phyloP scores from a whole-genome alignment of 2,113 vertebrate species.

The Nothoprocta perdicaria region DNA sequence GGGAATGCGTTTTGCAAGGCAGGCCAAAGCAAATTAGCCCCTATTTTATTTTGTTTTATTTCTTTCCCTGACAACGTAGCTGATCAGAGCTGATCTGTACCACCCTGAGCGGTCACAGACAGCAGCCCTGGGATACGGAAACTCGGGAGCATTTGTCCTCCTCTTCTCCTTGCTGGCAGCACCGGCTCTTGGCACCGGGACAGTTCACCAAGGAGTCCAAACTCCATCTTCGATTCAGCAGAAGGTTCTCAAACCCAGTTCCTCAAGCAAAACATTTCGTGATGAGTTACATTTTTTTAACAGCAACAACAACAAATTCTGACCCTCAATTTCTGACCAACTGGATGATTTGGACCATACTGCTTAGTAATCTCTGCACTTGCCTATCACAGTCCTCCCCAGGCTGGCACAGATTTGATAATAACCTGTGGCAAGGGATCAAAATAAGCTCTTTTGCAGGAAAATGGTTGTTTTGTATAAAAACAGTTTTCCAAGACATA shows the following conservation, averaged over 20 bases:
- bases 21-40: constrained; percentile 42
- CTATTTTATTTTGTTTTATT: background rate
- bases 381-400: background rate
- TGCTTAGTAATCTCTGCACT: background rate
- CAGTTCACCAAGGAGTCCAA: background rate
- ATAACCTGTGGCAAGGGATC: background rate
- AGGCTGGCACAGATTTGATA: background rate
- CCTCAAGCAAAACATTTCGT: background rate
- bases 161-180: background rate
- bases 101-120: background rate
- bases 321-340: background rate
- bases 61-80: background rate
- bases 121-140: background rate
- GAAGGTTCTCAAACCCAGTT: background rate
- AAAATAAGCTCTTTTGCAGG: background rate
- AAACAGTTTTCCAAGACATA: background rate
- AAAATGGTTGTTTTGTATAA: background rate
- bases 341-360: fast-evolving
- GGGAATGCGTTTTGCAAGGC: constrained; percentile 27
- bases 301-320: background rate
- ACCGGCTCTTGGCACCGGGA: too few relatives aligned
- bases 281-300: fast-evolving
- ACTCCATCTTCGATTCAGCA: background rate
- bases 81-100: fast-evolving
- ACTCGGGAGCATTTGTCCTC: background rate